phyloP scores from a whole-genome alignment of 2,888 invertebrate species.

The Geotrupes spiniger region DNA sequence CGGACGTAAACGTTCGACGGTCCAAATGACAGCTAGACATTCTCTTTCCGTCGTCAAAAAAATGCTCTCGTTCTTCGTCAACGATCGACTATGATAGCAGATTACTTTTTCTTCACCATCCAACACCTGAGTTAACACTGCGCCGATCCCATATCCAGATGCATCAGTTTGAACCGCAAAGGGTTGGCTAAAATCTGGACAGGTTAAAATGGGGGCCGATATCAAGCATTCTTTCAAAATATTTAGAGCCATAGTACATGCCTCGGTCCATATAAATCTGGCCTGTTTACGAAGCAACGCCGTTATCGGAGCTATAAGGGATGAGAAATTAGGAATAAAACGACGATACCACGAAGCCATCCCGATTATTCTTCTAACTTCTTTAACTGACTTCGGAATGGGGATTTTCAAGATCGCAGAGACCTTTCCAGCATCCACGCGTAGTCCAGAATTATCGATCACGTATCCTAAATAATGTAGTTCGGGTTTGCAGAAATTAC shows the following conservation, averaged over 20 bases:
- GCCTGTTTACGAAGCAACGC: slow-evolving; percentile 29
- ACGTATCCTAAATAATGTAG: slow-evolving; percentile 38
- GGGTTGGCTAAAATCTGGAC: slow-evolving; percentile 30
- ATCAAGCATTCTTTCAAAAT: slow-evolving; percentile 25
- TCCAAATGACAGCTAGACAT: slow-evolving; percentile 29
- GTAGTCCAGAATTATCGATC: slow-evolving; percentile 30
- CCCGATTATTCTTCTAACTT: slow-evolving; percentile 34
- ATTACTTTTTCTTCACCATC: slow-evolving; percentile 27
- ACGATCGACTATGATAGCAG: slow-evolving; percentile 30
- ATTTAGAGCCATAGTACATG: slow-evolving; percentile 31
- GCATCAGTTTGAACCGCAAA: slow-evolving; percentile 35
- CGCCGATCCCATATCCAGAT: slow-evolving; percentile 27
- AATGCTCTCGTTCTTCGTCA: slow-evolving; percentile 31
- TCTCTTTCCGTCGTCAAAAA: slow-evolving; percentile 25
- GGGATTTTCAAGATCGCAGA: slow-evolving; percentile 24
- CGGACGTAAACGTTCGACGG: slow-evolving; percentile 32
- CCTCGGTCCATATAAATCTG: slow-evolving; percentile 28
- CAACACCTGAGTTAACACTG: slow-evolving; percentile 28
- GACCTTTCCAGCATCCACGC: slow-evolving; percentile 28
- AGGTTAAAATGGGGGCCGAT: slow-evolving; percentile 27
- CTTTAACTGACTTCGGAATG: slow-evolving; percentile 27
- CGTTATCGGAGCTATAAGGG: slow-evolving; percentile 29
- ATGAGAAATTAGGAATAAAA: slow-evolving; percentile 32
- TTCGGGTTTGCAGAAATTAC: slow-evolving; percentile 25
- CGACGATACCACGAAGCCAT: slow-evolving; percentile 33